Evolutionary conservation across 1,140 invertebrate species (phyloP), one percentile per base, ranked within the genome.

Genomic region (Scaptodrosophila lebanonensis): DNA sequence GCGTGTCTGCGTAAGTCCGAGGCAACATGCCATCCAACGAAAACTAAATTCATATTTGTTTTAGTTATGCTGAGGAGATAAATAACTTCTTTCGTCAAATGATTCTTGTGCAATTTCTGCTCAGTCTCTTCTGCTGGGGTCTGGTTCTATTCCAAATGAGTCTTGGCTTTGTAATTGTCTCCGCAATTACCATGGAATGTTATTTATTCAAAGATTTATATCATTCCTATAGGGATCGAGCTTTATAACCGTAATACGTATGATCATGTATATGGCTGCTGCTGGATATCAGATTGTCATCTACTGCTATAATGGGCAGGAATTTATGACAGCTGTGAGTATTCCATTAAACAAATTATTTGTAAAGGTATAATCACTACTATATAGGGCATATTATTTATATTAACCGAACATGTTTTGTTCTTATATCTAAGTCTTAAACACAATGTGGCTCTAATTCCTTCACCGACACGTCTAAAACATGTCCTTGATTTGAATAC

Each of bases 291-390:
- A 85, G 64, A 66, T 85, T 42, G 62, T 73, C 27, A 69, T 85
- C 32, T 85, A 84, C 47, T 85, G 83, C 45, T 85, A 69, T 36
- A 85, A 85, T 43, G 79, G 77, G 2, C 83, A 85, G 47, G 42
- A 50, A 35, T 72, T 85, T 18, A 49, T 54, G 1, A 66, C 44
- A 18, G 77, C 70, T 43, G 83, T 85, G 54, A 11, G 67, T 69
- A 38, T 39, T 45, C 33, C 58, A 39, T 58, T 40, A n/a, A 32
- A 8, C 16, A 3, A 29, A 32, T 44, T 9, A n/a, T 3, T n/a
- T 17, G 20, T 25, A 12, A 25, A 42, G 39, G 2, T 3, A 2
- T 32, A 5, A 20, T 29, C n/a, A n/a, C n/a, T n/a, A n/a, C n/a
- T n/a, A n/a, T n/a, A n/a, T n/a, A n/a, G n/a, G n/a, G n/a, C n/a